These are phyloP conservation scores for Lysiphlebus fabarum DNA, from an alignment of 1,140 invertebrate species.

Conservation along the genomic window DNA sequence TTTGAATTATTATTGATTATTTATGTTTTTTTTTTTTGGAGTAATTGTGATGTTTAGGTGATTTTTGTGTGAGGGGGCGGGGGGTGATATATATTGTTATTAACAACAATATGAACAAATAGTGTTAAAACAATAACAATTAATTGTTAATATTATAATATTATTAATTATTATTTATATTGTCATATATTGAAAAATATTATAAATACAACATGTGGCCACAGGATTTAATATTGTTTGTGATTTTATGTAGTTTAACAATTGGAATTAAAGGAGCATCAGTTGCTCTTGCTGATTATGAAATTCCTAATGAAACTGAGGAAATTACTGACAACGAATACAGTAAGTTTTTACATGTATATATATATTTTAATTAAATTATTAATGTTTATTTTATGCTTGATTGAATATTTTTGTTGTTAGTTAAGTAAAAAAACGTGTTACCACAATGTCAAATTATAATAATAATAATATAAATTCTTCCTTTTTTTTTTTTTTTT, in stretches of 20 bases:
- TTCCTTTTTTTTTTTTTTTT: constrained; percentile 7
- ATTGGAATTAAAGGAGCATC: constrained; percentile 32
- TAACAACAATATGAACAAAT: no score
- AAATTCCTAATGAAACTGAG: constrained; percentile 35
- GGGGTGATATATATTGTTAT: no score
- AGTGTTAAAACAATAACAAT: no score
- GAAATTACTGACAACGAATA: constrained; percentile 33
- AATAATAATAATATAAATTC: neutral
- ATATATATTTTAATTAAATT: constrained; percentile 1
- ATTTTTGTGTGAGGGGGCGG: no score
- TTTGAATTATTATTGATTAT: no score
- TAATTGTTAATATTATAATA: no score
- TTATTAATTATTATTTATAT: no score
- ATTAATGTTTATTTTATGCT: neutral
- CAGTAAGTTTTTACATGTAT: constrained; percentile 27
- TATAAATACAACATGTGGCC: no score
- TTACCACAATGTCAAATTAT: constrained; percentile 2
- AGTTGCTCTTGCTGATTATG: constrained; percentile 45
- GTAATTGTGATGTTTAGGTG: no score
- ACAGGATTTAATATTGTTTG: constrained; percentile 36
- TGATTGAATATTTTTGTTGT: neutral
- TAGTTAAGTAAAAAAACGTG: constrained; percentile 13
- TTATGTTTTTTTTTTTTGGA: no score
- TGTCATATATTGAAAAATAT: no score
- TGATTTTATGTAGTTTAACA: constrained; percentile 34